These are phyloP conservation scores for Eriocheir sinensis DNA, from an alignment of 1,140 invertebrate species.

Conservation along the genomic window DNA sequence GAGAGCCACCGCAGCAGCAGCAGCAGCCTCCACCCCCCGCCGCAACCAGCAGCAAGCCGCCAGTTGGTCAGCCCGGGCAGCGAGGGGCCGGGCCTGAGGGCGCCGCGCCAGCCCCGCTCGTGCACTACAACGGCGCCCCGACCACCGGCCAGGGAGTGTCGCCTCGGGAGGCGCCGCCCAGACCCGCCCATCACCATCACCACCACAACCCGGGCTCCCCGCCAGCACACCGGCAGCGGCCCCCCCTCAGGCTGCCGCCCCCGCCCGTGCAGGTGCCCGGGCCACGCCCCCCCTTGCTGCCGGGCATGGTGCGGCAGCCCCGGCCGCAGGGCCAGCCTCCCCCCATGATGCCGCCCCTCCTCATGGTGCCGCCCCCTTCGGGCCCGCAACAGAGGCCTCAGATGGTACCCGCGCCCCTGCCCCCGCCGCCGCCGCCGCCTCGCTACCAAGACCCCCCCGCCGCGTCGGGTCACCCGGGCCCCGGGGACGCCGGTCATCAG, in stretches of 20 bases:
- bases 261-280: conserved; percentile 32
- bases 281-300: neutral
- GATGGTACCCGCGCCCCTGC: neutral
- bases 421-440: neutral
- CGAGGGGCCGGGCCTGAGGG: neutral
- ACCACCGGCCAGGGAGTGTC: neutral
- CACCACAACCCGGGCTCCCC: conserved; percentile 9
- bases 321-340: neutral
- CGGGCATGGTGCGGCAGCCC: conserved; percentile 36
- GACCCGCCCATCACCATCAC: neutral
- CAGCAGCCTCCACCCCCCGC: neutral
- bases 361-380: neutral
- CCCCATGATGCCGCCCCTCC: neutral
- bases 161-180: neutral
- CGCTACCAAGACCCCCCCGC: conserved; percentile 15
- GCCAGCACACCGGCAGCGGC: neutral
- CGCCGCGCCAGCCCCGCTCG: neutral
- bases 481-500: neutral
- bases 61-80: neutral
- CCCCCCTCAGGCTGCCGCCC: neutral
- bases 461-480: neutral
- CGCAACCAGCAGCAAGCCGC: neutral
- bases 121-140: conserved; percentile 7
- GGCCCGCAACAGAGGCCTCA: neutral
- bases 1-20: neutral